These are phyloP conservation scores for Nyctereutes procyonoides DNA, from an alignment of 2,113 vertebrate genomes.

Conservation along the genomic window DNA sequence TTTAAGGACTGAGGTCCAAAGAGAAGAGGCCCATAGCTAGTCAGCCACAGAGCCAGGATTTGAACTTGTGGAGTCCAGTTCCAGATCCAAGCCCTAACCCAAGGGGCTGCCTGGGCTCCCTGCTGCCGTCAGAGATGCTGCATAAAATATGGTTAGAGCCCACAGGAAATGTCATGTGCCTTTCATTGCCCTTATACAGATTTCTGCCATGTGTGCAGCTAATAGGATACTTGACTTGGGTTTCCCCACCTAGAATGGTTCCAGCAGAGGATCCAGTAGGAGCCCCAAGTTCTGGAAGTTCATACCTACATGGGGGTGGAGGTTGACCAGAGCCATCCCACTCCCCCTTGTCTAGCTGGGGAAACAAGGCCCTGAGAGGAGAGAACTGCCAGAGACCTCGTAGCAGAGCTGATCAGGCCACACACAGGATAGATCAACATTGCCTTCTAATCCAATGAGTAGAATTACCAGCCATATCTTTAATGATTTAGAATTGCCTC, in stretches of 20 bases:
- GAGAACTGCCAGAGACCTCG: neutral
- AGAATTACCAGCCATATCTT: neutral
- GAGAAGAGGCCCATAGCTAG: neutral
- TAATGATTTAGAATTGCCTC: neutral
- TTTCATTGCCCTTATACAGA: neutral
- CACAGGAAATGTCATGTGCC: neutral
- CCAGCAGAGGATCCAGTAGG: neutral
- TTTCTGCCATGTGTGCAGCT: neutral
- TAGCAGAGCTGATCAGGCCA: neutral
- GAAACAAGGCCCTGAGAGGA: neutral
- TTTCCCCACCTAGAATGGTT: neutral
- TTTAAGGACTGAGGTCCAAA: neutral
- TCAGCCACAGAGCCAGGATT: neutral
- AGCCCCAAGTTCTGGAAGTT: neutral
- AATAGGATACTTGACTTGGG: neutral
- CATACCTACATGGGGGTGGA: fast-evolving
- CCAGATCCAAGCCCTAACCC: neutral
- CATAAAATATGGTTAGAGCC: neutral
- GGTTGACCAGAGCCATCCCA: neutral
- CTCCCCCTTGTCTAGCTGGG: neutral
- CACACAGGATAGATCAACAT: fast-evolving
- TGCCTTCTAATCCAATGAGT: neutral
- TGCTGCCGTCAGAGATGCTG: neutral
- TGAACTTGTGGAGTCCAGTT: neutral
- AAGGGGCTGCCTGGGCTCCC: neutral